Conservation (phyloP, 2,797 vertebrate species). For the Falco cherrug region DNA sequence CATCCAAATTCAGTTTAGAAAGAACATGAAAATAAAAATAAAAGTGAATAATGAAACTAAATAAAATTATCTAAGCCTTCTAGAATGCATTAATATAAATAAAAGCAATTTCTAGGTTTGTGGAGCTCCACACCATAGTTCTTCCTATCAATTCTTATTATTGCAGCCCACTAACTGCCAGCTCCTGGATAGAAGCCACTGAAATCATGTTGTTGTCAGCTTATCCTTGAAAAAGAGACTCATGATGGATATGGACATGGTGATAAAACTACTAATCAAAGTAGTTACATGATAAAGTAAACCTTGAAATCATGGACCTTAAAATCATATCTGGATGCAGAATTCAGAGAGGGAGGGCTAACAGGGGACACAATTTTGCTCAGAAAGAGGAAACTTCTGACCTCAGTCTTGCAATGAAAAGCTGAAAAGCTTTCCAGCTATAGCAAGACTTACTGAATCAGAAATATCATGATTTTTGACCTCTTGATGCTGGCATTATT, state of each 20-base stretch:
- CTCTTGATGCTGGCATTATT: neutral
- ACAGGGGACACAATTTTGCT: neutral
- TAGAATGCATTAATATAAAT: neutral
- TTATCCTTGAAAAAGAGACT: neutral
- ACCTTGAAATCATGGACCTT: neutral
- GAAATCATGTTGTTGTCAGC: neutral
- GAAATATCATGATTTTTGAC: neutral
- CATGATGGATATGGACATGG: neutral
- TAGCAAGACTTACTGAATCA: neutral
- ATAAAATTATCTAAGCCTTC: neutral
- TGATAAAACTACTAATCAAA: neutral
- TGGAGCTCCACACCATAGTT: neutral
- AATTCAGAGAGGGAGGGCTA: neutral
- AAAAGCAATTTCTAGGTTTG: neutral
- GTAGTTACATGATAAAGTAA: neutral
- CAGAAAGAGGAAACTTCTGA: neutral
- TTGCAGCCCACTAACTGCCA: neutral
- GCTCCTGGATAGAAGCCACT: neutral
- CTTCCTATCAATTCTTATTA: neutral
- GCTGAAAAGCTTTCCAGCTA: neutral
- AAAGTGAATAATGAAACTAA: neutral
- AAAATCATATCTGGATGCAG: neutral
- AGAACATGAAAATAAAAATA: neutral
- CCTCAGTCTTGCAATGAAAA: neutral
- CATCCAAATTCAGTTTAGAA: neutral